phyloP scores from a whole-genome alignment of 2,797 vertebrate genomes.

The Melanotaenia nigrans region DNA sequence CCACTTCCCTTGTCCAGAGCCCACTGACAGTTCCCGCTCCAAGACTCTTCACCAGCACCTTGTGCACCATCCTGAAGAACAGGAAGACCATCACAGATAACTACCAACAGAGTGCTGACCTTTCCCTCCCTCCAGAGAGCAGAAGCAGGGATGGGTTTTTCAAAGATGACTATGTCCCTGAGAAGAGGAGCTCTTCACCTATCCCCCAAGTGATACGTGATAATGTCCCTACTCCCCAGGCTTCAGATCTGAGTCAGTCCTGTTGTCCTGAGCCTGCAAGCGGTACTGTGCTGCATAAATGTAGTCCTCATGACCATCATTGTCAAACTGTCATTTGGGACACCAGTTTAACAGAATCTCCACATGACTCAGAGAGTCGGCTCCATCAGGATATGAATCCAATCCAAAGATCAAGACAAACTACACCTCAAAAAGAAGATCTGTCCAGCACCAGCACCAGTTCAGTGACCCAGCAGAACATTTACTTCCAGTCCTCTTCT shows the following conservation, averaged over 20 bases:
- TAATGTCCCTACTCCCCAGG: constrained; percentile 24
- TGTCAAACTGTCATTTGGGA: neutral
- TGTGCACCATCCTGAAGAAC: constrained; percentile 57
- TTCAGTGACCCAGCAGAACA: constrained; percentile 5
- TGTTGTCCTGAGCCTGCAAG: neutral
- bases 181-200: constrained; percentile 5
- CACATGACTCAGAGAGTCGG: neutral
- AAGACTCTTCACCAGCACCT: constrained; percentile 66
- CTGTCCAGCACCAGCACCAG: neutral
- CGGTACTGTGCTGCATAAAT: neutral
- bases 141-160: constrained; percentile 4
- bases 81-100: constrained; percentile 28
- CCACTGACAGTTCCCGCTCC: constrained; percentile 72
- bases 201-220: neutral
- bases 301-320: neutral
- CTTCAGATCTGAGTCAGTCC: neutral
- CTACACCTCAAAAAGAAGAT: neutral
- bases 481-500: neutral
- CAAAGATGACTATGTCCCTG: neutral
- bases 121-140: neutral
- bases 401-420: neutral
- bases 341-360: neutral
- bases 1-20: constrained; percentile 75
- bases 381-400: neutral
- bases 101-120: neutral